Evolutionary conservation across 2,797 vertebrate species (phyloP), one percentile per base, ranked within the genome.

Genomic region (Anisognathus igniventris): DNA sequence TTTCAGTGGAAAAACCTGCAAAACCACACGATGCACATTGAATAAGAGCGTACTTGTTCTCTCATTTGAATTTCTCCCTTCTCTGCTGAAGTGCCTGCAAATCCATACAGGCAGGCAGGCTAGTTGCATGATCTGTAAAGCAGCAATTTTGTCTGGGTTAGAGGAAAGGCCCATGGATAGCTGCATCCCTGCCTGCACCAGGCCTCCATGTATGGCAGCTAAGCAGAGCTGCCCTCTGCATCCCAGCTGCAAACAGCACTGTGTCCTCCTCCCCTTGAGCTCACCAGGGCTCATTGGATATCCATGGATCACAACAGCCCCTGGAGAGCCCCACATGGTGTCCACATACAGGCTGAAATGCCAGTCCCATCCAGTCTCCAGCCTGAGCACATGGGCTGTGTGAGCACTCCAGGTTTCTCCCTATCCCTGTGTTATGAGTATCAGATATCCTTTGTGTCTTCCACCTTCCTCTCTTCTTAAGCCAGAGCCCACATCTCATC

Each of bases 21-120:
- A 91, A 90, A 70, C 89, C 90, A 76, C 90, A 90, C 70, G 87
- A 92, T 72, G 47, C 31, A 74, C 39, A 45, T 2, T 28, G 82
- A 95, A 93, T 76, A 95, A 93, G n/a, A 68, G 88, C 14, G 5
- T 75, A 37, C 77, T 88, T 92, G 80, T 90, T 88, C 44, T 88
- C 15, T 24, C 24, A 42, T 93, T 86, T 88, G 76, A 94, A 64
- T 70, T 94, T 95, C 22, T 73, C 18, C 35, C 37, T 88, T 92
- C 60, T 81, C 42, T 90, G 73, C 31, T 92, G 51, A 86, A 23
- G 10, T 78, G 68, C 47, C 25, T 88, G 40, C 35, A 76, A 56
- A 84, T 72, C 6, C 66, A 78, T 51, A 39, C 54, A 54, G 65
- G 25, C 40, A 37, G 72, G 42, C 61, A 77, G 47, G n/a, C 25